phyloP scores from a whole-genome alignment of 2,113 vertebrate species.

The Hydrochoerus hydrochaeris region DNA sequence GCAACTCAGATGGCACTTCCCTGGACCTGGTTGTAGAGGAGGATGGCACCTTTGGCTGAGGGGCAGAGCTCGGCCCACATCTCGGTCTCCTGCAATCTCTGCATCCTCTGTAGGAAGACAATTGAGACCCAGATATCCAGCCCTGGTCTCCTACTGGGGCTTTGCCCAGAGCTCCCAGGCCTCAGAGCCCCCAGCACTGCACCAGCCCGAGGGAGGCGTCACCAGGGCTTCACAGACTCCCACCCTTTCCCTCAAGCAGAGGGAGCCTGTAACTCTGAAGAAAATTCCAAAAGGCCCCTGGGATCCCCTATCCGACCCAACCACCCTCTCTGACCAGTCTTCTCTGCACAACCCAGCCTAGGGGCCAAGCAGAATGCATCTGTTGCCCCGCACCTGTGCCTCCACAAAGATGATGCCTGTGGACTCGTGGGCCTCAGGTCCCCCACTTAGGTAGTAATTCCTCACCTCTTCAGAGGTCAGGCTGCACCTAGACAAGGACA shows the following conservation, averaged over 20 bases:
- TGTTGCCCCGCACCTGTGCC: conserved; percentile 81
- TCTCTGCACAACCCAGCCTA: conserved; percentile 23
- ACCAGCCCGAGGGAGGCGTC: not conserved
- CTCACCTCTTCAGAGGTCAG: conserved; percentile 90
- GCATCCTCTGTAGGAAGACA: conserved; percentile 84
- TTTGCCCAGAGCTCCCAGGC: not conserved
- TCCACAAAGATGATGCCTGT: conserved; percentile 91
- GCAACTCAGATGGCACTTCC: not conserved
- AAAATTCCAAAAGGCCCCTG: not conserved
- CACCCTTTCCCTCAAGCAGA: not conserved
- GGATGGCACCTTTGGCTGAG: conserved; percentile 92
- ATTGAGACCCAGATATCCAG: not conserved
- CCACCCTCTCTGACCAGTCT: conserved; percentile 60
- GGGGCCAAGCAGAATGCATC: conserved; percentile 58
- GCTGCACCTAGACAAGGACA: conserved; percentile 86
- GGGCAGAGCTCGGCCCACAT: conserved; percentile 93
- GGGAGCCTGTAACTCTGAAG: not conserved
- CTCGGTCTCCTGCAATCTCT: conserved; percentile 84
- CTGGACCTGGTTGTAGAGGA: conserved; percentile 71
- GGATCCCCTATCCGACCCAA: not conserved
- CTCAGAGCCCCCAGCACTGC: not conserved
- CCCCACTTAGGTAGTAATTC: conserved; percentile 89
- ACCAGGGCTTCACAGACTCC: not conserved
- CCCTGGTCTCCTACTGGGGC: not conserved
- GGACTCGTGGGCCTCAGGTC: conserved; percentile 93